Percentiles rank a stretch among this genome's conserved stretches.
Evolutionary conservation across 2,888 invertebrate genomes (phyloP).

Genomic region (Aricia artaxerxes): DNA sequence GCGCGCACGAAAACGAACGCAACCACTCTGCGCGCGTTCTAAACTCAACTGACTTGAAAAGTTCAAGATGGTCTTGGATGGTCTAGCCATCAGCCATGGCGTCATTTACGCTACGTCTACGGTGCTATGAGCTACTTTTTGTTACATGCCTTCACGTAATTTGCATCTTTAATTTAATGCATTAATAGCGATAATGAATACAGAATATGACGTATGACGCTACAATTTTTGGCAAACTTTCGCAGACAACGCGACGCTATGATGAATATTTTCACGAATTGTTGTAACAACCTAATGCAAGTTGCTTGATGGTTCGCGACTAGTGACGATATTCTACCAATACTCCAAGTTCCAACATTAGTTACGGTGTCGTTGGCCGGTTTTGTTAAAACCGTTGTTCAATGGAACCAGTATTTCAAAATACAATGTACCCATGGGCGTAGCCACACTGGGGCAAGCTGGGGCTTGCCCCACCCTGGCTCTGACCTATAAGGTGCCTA

Average conservation of each 20-base stretch:
- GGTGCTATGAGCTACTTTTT: neutral
- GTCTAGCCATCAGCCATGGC: constrained; percentile 13
- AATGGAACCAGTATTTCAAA: no score
- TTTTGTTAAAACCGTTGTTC: no score
- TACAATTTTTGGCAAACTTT: neutral
- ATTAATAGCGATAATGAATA: neutral
- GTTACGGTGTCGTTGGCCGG: no score
- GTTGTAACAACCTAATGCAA: no score
- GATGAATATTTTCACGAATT: neutral
- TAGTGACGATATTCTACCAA: no score
- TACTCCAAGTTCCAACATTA: no score
- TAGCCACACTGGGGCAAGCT: no score
- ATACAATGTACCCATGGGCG: no score
- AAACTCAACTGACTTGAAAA: neutral
- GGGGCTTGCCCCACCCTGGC: no score
- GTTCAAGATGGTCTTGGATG: neutral
- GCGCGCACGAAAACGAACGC: neutral
- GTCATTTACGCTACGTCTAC: neutral
- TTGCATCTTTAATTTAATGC: constrained; percentile 1
- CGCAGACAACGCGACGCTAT: no score
- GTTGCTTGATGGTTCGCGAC: no score
- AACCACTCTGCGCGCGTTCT: neutral
- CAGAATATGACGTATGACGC: neutral
- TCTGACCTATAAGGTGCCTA: no score
- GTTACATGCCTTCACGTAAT: constrained; percentile 7